phyloP scores from a whole-genome alignment of 2,113 vertebrate species.

The Nerophis ophidion region DNA sequence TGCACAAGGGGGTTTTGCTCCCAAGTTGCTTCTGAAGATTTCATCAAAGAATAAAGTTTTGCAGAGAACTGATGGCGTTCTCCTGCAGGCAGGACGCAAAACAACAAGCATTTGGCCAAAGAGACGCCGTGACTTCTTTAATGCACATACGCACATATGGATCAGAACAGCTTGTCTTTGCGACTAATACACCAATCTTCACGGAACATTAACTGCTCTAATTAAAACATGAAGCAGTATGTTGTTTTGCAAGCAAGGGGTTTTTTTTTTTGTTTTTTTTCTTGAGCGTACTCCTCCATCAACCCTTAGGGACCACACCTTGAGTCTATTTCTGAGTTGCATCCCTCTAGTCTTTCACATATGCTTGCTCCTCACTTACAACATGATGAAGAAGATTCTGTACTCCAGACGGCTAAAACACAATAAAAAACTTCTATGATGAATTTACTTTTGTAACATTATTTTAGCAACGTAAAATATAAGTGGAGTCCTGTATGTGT shows the following conservation, averaged over 20 bases:
- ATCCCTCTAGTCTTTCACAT: slow-evolving; percentile 60
- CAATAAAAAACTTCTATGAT: too few species aligned
- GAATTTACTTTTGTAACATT: too few species aligned
- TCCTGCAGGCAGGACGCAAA: slow-evolving; percentile 24
- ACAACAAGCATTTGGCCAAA: slow-evolving; percentile 30
- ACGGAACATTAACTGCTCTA: slow-evolving; percentile 67
- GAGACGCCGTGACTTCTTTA: background rate
- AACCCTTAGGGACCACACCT: slow-evolving; percentile 61
- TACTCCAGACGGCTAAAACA: too few species aligned
- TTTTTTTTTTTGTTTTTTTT: slow-evolving; percentile 11
- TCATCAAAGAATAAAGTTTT: slow-evolving; percentile 7
- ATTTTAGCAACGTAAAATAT: too few species aligned
- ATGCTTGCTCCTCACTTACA: slow-evolving; percentile 30
- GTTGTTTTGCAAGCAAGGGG: slow-evolving; percentile 63
- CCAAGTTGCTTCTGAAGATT: slow-evolving; percentile 2
- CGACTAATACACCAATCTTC: slow-evolving; percentile 64
- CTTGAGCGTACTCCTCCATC: slow-evolving; percentile 36
- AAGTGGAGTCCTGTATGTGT: too few species aligned
- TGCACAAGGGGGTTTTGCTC: background rate
- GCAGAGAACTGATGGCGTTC: background rate
- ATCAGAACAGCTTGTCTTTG: slow-evolving; percentile 69
- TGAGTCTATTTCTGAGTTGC: slow-evolving; percentile 47
- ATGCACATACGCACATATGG: slow-evolving; percentile 14
- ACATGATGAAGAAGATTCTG: too few species aligned
- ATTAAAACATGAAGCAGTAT: slow-evolving; percentile 75